Evolutionary conservation across 1,140 invertebrate species (phyloP).

Genomic region (Trypoxylus dichotomus): DNA sequence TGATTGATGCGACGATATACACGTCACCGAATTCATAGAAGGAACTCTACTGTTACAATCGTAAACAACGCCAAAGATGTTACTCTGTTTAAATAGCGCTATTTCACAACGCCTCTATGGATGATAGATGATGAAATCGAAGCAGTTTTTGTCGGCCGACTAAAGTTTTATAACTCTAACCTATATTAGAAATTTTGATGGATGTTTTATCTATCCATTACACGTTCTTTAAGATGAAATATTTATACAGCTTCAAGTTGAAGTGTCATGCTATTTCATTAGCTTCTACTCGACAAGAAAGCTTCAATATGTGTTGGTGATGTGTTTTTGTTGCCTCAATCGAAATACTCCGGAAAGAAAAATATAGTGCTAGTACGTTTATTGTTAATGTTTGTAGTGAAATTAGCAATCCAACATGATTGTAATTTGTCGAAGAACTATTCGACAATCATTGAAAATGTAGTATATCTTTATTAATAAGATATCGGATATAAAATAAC

Average conservation of each 20-base stretch:
- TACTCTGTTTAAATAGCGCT: not conserved
- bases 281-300: not conserved
- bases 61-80: not conserved
- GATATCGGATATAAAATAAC: too few species aligned
- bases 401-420: too few species aligned
- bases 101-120: not conserved
- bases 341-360: too few species aligned
- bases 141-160: not conserved
- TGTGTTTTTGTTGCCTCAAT: too few species aligned
- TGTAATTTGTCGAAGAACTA: too few species aligned
- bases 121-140: slow-evolving; percentile 21
- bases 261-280: not conserved
- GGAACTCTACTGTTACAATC: not conserved
- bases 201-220: slow-evolving; percentile 5
- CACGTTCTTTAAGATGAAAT: not conserved
- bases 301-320: too few species aligned
- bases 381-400: too few species aligned
- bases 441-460: too few species aligned
- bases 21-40: not conserved
- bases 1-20: slow-evolving; percentile 5
- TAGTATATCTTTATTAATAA: too few species aligned
- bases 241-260: not conserved
- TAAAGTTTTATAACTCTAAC: slow-evolving; percentile 12
- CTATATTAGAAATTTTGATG: slow-evolving; percentile 23
- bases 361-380: too few species aligned